A percentile compares a stretch with the other conserved stretches of the same genome.
These are phyloP conservation scores for Triplophysa siluroides DNA, from an alignment of 2,113 vertebrate genomes.

Conservation along the genomic window DNA sequence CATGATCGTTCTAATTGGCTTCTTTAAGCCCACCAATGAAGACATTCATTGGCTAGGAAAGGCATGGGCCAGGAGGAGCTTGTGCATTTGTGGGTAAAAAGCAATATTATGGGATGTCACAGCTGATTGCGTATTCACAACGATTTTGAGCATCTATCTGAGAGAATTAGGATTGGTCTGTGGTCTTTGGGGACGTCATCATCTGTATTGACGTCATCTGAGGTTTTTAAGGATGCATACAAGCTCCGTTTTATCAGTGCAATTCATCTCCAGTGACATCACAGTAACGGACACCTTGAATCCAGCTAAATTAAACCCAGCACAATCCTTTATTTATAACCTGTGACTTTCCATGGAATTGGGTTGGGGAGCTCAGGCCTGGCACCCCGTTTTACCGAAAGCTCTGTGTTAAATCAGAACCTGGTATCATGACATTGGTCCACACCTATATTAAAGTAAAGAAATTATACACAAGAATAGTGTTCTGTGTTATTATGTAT, in stretches of 20 bases:
- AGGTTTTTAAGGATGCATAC: background rate
- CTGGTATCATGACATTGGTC: no score
- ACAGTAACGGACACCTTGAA: background rate
- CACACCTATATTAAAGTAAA: background rate
- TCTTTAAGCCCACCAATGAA: no score
- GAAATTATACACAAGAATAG: no score
- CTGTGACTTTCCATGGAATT: constrained; percentile 13
- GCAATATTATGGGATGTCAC: constrained; percentile 68
- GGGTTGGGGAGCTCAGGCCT: background rate
- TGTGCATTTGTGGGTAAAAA: constrained; percentile 44
- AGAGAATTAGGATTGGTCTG: constrained; percentile 8
- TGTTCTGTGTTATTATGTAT: background rate
- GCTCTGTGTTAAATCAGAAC: no score
- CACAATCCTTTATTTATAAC: background rate
- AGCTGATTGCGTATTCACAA: constrained; percentile 66
- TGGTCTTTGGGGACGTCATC: background rate
- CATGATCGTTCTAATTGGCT: constrained; percentile 57
- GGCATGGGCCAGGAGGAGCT: constrained; percentile 9
- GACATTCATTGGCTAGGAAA: constrained; percentile 62
- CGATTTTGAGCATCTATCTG: constrained; percentile 49
- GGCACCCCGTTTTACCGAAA: no score
- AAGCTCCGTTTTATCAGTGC: constrained; percentile 8
- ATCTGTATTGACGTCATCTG: constrained; percentile 32
- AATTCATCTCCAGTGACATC: constrained; percentile 21
- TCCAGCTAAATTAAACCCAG: background rate